These are phyloP conservation scores for Temnothorax nylanderi DNA, from an alignment of 1,140 invertebrate genomes.

Conservation along the genomic window DNA sequence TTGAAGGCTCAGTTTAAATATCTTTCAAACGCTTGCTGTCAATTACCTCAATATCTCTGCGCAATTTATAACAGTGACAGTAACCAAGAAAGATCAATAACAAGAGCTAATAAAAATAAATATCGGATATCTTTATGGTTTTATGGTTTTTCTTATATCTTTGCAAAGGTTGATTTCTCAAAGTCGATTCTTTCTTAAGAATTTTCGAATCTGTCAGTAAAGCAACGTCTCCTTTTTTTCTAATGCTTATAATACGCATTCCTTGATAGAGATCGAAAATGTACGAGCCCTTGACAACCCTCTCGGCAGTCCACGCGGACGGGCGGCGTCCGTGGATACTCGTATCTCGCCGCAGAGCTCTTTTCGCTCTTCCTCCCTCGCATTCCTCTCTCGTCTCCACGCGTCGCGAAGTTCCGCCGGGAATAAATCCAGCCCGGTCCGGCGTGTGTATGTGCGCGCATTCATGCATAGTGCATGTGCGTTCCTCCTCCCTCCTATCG, in stretches of 20 bases:
- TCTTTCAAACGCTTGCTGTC: slow-evolving; percentile 6
- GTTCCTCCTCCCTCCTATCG: slow-evolving; percentile 49
- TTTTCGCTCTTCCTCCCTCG: slow-evolving; percentile 31
- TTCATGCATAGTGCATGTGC: slow-evolving; percentile 72
- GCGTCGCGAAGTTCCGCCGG: slow-evolving; percentile 55
- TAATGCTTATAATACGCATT: neutral
- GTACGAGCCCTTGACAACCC: neutral
- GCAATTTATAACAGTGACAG: neutral
- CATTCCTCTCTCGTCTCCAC: slow-evolving; percentile 15
- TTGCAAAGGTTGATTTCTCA: too few species aligned
- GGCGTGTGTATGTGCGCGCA: slow-evolving; percentile 66
- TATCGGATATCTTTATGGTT: neutral
- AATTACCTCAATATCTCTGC: too few species aligned
- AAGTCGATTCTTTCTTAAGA: too few species aligned
- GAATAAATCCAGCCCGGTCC: slow-evolving; percentile 66
- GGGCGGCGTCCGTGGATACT: slow-evolving; percentile 20
- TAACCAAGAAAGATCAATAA: neutral
- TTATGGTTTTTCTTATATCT: neutral
- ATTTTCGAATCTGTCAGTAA: neutral
- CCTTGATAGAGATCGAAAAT: neutral
- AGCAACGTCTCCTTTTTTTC: neutral
- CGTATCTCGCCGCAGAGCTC: slow-evolving; percentile 9
- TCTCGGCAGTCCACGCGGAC: neutral
- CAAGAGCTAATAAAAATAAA: neutral
- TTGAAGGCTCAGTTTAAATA: slow-evolving; percentile 26